phyloP scores from a whole-genome alignment of 2,113 vertebrate species.

The Cepphus grylle region DNA sequence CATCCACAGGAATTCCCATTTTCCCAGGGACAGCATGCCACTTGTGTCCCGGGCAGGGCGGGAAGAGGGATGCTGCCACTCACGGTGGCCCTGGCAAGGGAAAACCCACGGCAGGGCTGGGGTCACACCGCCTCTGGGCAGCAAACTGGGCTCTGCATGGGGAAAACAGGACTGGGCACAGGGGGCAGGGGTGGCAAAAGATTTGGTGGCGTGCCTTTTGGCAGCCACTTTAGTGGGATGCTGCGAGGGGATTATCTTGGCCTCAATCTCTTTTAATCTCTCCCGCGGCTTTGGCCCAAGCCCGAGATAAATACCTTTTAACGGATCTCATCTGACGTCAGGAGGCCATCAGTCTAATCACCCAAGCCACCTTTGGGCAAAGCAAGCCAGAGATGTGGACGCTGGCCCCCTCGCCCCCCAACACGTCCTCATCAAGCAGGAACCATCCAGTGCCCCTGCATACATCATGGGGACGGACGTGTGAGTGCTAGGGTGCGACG shows the following conservation, averaged over 20 bases:
- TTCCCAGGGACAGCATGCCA: neutral
- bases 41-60: fast-evolving
- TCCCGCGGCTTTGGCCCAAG: conserved; percentile 68
- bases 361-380: conserved; percentile 51
- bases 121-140: neutral
- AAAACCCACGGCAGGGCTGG: neutral
- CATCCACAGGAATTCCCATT: neutral
- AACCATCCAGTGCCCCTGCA: neutral
- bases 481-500: fast-evolving
- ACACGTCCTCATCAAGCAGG: neutral
- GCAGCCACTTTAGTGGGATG: conserved; percentile 63
- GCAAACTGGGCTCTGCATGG: neutral
- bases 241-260: conserved; percentile 69
- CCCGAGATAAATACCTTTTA: conserved; percentile 73
- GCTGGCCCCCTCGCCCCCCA: neutral
- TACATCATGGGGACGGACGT: fast-evolving
- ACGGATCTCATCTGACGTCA: conserved; percentile 71
- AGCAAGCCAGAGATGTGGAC: neutral
- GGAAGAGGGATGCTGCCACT: neutral
- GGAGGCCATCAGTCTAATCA: conserved; percentile 72
- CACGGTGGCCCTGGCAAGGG: neutral
- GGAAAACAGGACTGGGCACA: neutral
- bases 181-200: neutral
- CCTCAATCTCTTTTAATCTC: conserved; percentile 75
- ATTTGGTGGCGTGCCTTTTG: conserved; percentile 66